Percentiles rank a stretch among this genome's conserved stretches.
Conservation (phyloP, 2,888 invertebrate genomes). For the Arge pagana region DNA sequence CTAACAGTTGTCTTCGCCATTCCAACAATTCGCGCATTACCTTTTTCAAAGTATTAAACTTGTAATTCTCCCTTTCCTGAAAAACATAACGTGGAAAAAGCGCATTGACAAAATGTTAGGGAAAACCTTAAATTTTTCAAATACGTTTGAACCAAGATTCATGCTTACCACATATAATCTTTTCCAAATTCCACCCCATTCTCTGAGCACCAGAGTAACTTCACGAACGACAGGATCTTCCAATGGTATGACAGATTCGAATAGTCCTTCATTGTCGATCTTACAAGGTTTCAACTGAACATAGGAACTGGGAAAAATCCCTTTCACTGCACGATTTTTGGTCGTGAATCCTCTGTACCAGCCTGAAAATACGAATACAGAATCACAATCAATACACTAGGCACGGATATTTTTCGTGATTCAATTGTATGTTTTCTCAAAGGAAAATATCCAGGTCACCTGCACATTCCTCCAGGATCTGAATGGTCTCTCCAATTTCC, state of each 20-base stretch:
- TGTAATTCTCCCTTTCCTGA: constrained; percentile 81
- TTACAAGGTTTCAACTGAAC: constrained; percentile 77
- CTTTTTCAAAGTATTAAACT: constrained; percentile 83
- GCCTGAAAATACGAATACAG: constrained; percentile 58
- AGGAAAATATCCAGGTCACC: constrained; percentile 61
- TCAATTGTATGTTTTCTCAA: too few relatives aligned
- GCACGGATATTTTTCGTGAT: too few relatives aligned
- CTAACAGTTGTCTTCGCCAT: constrained; percentile 81
- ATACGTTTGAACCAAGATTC: too few relatives aligned
- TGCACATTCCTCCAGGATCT: constrained; percentile 87
- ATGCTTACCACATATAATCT: constrained; percentile 83
- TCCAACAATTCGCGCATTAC: constrained; percentile 90
- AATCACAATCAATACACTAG: too few relatives aligned
- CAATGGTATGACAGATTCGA: constrained; percentile 72
- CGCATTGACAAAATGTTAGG: not conserved
- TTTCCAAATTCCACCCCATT: constrained; percentile 95
- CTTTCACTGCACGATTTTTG: constrained; percentile 69
- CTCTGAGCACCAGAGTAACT: constrained; percentile 86
- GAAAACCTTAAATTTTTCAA: constrained; percentile 5
- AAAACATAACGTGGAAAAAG: constrained; percentile 12
- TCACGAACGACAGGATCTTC: constrained; percentile 91
- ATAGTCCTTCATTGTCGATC: constrained; percentile 80
- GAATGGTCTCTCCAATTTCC: constrained; percentile 91
- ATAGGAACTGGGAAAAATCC: constrained; percentile 83
- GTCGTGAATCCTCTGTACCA: constrained; percentile 90